phyloP scores from a whole-genome alignment of 2,888 invertebrate genomes.

The Ochlodes sylvanus region DNA sequence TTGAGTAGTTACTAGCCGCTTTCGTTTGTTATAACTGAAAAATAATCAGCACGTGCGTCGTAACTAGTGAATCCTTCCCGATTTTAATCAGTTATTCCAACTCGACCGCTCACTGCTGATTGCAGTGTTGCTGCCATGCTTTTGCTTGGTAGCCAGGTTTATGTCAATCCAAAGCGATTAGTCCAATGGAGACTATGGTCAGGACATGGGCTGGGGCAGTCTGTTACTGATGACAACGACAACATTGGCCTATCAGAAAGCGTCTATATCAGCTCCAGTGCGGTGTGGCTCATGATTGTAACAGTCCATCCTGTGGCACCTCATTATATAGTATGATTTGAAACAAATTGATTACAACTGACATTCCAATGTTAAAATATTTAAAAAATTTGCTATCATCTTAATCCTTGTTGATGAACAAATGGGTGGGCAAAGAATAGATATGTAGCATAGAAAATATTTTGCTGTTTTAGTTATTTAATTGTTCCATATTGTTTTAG shows the following conservation, averaged over 20 bases:
- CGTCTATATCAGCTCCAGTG: too few relatives aligned
- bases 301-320: not conserved
- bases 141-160: not conserved
- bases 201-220: too few relatives aligned
- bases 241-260: too few relatives aligned
- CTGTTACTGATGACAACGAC: too few relatives aligned
- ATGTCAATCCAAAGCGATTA: too few relatives aligned
- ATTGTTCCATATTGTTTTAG: constrained; percentile 56
- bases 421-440: too few relatives aligned
- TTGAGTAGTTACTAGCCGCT: not conserved
- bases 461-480: not conserved
- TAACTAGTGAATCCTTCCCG: not conserved
- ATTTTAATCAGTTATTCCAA: not conserved
- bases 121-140: not conserved
- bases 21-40: not conserved
- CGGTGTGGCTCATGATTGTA: too few relatives aligned
- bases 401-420: too few relatives aligned
- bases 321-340: not conserved
- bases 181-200: too few relatives aligned
- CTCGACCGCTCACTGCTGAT: not conserved
- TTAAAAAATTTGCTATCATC: too few relatives aligned
- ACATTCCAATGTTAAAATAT: too few relatives aligned
- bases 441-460: too few relatives aligned
- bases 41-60: not conserved
- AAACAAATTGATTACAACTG: constrained; percentile 2